These are phyloP conservation scores for Propithecus coquereli DNA, from an alignment of 2,113 vertebrate species.

Conservation along the genomic window DNA sequence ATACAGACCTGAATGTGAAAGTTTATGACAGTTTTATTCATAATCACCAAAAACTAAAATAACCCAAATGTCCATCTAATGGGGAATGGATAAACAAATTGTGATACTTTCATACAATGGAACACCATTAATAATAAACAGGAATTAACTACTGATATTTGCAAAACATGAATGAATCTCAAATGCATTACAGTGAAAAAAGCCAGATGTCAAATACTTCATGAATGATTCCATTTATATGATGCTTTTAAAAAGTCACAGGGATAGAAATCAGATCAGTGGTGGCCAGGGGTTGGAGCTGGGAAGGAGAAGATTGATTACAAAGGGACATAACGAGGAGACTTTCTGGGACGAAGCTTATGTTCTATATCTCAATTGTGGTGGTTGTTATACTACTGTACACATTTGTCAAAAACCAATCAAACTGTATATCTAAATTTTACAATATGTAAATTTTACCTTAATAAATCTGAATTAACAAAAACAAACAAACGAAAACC, in stretches of 20 bases:
- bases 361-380: neutral
- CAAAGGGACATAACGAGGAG: neutral
- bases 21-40: neutral
- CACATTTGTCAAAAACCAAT: neutral
- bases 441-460: neutral
- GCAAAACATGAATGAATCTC: neutral
- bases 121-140: neutral
- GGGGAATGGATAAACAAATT: neutral
- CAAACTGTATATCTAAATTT: neutral
- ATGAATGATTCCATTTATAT: neutral
- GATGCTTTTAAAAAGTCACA: neutral
- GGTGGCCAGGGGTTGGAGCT: neutral
- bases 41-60: neutral
- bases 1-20: neutral
- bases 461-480: neutral
- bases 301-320: neutral
- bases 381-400: neutral
- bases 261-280: neutral
- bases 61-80: neutral
- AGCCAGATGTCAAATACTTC: neutral
- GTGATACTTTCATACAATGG: neutral
- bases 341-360: neutral
- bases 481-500: neutral
- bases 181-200: neutral
- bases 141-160: neutral